A percentile compares a stretch with the other conserved stretches of the same genome.
phyloP scores from a whole-genome alignment of 1,140 invertebrate genomes.

The Dryas iulia region DNA sequence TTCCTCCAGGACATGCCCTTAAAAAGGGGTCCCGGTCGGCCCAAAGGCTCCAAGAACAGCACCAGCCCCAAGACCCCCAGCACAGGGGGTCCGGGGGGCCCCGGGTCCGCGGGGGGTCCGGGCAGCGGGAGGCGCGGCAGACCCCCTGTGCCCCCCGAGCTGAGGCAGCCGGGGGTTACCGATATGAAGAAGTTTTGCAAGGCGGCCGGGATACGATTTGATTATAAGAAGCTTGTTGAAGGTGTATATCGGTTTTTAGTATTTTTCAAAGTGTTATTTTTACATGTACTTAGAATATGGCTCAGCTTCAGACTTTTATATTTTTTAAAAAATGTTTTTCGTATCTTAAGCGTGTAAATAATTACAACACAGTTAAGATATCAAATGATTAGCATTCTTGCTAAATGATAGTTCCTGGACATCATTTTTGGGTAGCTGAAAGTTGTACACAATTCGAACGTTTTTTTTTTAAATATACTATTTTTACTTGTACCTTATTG shows the following conservation, averaged over 20 bases:
- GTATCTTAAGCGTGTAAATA: too few relatives aligned
- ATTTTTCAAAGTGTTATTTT: too few relatives aligned
- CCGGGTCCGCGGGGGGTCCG: slow-evolving; percentile 34
- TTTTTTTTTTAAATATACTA: too few relatives aligned
- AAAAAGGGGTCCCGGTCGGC: slow-evolving; percentile 72
- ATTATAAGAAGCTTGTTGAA: slow-evolving; percentile 75
- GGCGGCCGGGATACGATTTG: slow-evolving; percentile 73
- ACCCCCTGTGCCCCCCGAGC: slow-evolving; percentile 66
- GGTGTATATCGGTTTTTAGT: slow-evolving; percentile 47
- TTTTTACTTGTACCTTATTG: too few relatives aligned
- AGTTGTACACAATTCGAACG: too few relatives aligned
- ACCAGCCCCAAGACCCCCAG: slow-evolving; percentile 25
- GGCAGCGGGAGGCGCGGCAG: slow-evolving; percentile 55
- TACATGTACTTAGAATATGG: too few relatives aligned
- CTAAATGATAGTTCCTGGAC: too few relatives aligned
- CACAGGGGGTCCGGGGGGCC: slow-evolving; percentile 41
- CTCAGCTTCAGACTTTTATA: too few relatives aligned
- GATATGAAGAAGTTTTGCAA: slow-evolving; percentile 79
- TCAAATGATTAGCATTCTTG: too few relatives aligned
- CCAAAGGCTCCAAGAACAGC: slow-evolving; percentile 66
- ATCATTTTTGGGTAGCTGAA: too few relatives aligned
- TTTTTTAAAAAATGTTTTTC: too few relatives aligned
- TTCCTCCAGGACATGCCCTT: slow-evolving; percentile 61
- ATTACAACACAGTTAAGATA: too few relatives aligned
- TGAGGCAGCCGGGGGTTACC: slow-evolving; percentile 70